Conservation (phyloP, 1,140 invertebrate species). For the Latrodectus geometricus region DNA sequence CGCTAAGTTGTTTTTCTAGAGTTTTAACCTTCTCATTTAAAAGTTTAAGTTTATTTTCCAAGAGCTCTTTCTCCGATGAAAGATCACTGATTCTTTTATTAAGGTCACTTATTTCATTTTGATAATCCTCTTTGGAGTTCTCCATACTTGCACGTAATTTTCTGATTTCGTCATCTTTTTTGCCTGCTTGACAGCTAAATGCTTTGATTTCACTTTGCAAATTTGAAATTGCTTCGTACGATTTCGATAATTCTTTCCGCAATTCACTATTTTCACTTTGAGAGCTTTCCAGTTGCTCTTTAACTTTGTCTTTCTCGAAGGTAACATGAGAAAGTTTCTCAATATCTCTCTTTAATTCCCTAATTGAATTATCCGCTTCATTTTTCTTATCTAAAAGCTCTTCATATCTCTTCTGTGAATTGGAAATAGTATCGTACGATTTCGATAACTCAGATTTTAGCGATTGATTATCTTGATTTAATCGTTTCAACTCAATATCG, state of each 20-base stretch:
- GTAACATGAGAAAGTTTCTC: conserved; percentile 25
- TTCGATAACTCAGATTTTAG: conserved; percentile 32
- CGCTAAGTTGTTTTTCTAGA: conserved; percentile 63
- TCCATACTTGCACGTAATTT: conserved; percentile 10
- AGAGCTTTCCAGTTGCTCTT: conserved; percentile 19
- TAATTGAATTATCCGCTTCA: conserved; percentile 21
- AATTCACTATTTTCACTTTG: conserved; percentile 66
- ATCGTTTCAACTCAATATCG: conserved; percentile 26
- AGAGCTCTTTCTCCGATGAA: conserved; percentile 67
- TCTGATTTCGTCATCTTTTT: conserved; percentile 49
- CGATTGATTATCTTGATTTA: conserved; percentile 19
- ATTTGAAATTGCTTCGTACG: conserved; percentile 63
- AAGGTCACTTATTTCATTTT: conserved; percentile 79
- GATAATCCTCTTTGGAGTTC: conserved; percentile 1
- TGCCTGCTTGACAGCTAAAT: conserved; percentile 22
- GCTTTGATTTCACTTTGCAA: conserved; percentile 63
- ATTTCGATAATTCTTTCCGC: conserved; percentile 62
- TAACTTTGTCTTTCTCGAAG: conserved; percentile 29
- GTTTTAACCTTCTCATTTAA: conserved; percentile 63
- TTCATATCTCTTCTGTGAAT: conserved; percentile 32
- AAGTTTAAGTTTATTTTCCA: conserved; percentile 64
- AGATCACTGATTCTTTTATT: conserved; percentile 77
- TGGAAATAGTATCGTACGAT: conserved; percentile 9
- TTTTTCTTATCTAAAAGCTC: conserved; percentile 35
- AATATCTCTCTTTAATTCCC: conserved; percentile 28